These are phyloP conservation scores for Sinonovacula constricta DNA, from an alignment of 1,140 invertebrate species.

Conservation along the genomic window DNA sequence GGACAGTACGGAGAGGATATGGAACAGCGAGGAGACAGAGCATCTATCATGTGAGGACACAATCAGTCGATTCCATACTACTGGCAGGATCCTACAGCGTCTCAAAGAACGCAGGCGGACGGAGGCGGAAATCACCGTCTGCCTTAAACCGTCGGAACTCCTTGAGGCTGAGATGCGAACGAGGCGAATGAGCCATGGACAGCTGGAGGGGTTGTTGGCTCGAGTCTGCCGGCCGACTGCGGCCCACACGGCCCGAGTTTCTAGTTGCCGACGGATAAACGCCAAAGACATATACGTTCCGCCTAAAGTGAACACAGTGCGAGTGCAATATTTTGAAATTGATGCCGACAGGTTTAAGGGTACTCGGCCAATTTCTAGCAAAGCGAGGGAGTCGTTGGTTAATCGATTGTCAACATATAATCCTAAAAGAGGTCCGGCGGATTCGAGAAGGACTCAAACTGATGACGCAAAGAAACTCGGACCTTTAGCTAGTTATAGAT, in stretches of 20 bases:
- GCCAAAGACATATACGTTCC: slow-evolving; percentile 43
- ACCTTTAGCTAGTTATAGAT: slow-evolving; percentile 32
- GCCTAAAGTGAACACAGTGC: slow-evolving; percentile 16
- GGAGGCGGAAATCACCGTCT: slow-evolving; percentile 37
- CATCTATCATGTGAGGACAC: slow-evolving; percentile 14
- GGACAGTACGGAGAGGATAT: neutral
- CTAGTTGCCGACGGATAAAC: slow-evolving; percentile 32
- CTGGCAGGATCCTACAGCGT: slow-evolving; percentile 13
- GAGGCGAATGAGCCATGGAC: slow-evolving; percentile 27
- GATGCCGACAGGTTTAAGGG: slow-evolving; percentile 32
- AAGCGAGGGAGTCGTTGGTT: slow-evolving; percentile 8
- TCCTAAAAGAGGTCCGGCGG: slow-evolving; percentile 16
- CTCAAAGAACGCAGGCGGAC: slow-evolving; percentile 36
- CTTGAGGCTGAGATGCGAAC: slow-evolving; percentile 24
- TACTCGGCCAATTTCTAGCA: neutral
- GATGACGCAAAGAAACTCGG: slow-evolving; percentile 12
- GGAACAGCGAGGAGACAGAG: neutral
- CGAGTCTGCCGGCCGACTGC: slow-evolving; percentile 38
- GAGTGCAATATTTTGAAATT: slow-evolving; percentile 16
- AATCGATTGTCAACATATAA: slow-evolving; percentile 24
- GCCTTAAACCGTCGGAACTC: slow-evolving; percentile 25
- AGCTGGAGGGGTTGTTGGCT: slow-evolving; percentile 25
- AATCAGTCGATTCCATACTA: slow-evolving; percentile 44
- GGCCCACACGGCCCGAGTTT: slow-evolving; percentile 23
- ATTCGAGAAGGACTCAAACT: slow-evolving; percentile 16